These are phyloP conservation scores for Ellobium chinense DNA, from an alignment of 2,888 invertebrate genomes.

Conservation along the genomic window DNA sequence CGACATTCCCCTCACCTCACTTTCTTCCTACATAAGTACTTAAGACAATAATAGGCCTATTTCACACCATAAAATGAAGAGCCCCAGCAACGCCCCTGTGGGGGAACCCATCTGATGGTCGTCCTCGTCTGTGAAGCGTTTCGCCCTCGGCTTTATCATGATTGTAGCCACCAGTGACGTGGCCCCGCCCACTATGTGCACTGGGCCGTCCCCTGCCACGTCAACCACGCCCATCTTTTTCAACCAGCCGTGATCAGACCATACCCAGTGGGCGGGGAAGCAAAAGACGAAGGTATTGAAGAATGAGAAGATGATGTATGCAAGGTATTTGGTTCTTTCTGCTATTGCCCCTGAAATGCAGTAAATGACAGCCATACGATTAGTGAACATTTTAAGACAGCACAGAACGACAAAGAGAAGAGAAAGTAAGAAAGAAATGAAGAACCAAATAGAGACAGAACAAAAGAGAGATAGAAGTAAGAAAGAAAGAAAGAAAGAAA, in stretches of 20 bases:
- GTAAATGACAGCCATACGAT: too few relatives aligned
- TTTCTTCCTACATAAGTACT: neutral
- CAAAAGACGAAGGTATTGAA: conserved; percentile 72
- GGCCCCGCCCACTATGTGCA: conserved; percentile 73
- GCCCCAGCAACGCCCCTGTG: conserved; percentile 64
- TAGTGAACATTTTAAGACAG: too few relatives aligned
- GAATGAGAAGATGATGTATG: conserved; percentile 71
- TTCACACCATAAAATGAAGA: conserved; percentile 72
- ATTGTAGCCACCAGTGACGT: conserved; percentile 72
- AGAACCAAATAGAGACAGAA: neutral
- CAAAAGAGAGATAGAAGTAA: neutral
- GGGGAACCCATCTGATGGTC: conserved; percentile 57
- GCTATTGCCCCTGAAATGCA: conserved; percentile 69
- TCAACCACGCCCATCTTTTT: conserved; percentile 92
- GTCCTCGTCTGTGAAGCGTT: conserved; percentile 63
- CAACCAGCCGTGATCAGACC: conserved; percentile 83
- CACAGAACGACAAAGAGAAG: too few relatives aligned
- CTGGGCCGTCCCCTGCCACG: conserved; percentile 84
- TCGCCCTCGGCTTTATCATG: conserved; percentile 69
- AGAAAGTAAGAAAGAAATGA: too few relatives aligned
- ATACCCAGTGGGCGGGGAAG: conserved; percentile 78
- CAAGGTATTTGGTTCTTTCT: conserved; percentile 66
- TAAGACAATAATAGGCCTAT: conserved; percentile 10
- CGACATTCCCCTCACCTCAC: neutral
- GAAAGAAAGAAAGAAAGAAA: neutral